These are phyloP conservation scores for Bradypus variegatus DNA, from an alignment of 2,797 vertebrate genomes.

Conservation along the genomic window DNA sequence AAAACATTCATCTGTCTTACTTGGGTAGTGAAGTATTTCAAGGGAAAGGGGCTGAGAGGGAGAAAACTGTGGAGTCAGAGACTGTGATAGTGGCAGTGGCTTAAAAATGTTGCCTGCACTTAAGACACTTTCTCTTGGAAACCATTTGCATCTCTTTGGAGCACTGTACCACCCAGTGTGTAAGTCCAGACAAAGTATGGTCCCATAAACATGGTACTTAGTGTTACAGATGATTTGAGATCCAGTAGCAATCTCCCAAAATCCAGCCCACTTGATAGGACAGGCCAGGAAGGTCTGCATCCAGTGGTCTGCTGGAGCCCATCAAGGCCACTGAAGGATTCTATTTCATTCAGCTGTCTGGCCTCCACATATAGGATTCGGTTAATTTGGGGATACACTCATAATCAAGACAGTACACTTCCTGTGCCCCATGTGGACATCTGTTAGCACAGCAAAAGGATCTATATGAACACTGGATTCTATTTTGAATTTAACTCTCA, in stretches of 20 bases:
- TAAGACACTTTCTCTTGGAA: background rate
- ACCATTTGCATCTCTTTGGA: background rate
- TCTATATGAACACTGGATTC: background rate
- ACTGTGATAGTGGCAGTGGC: background rate
- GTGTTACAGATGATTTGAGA: background rate
- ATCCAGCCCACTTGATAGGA: background rate
- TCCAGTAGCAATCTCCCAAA: background rate
- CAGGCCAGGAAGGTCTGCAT: background rate
- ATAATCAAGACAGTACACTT: background rate
- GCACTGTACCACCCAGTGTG: background rate
- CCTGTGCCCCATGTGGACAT: background rate
- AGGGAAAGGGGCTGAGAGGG: background rate
- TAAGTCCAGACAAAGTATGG: background rate
- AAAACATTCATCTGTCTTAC: background rate
- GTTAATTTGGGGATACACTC: background rate
- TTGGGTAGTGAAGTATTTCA: constrained; percentile 8
- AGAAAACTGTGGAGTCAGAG: background rate
- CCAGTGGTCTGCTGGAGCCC: background rate
- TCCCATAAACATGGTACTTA: background rate
- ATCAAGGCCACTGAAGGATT: background rate
- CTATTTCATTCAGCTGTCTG: background rate
- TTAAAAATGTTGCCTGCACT: background rate
- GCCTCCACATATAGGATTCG: background rate
- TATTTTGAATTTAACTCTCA: background rate
- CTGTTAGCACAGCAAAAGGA: background rate